Evolutionary conservation across 1,140 invertebrate genomes (phyloP).

Genomic region (Rhagoletis pomonella): DNA sequence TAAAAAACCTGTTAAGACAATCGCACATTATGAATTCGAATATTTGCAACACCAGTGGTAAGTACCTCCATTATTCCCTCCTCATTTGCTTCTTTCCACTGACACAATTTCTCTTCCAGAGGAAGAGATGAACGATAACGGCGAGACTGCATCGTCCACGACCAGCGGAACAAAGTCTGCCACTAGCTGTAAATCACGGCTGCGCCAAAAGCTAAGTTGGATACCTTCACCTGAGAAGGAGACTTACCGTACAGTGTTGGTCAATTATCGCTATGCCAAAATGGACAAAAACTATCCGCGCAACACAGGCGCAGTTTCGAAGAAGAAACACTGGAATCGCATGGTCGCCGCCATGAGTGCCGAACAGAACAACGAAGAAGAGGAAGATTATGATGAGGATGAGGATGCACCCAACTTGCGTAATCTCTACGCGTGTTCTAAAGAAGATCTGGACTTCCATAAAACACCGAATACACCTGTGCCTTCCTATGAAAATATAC

Average conservation of each 20-base stretch:
- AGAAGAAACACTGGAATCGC: slow-evolving; percentile 31
- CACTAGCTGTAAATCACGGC: background rate
- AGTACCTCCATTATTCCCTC: background rate
- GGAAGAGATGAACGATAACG: background rate
- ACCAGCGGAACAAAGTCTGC: background rate
- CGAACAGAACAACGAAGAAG: background rate
- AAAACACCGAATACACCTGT: background rate
- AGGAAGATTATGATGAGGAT: background rate
- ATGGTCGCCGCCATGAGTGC: background rate
- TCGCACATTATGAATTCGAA: background rate
- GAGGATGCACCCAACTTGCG: slow-evolving; percentile 12
- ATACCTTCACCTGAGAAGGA: slow-evolving; percentile 7
- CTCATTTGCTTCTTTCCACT: background rate
- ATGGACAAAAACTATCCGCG: slow-evolving; percentile 18
- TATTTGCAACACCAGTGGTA: background rate
- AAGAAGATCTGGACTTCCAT: background rate
- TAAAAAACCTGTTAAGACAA: background rate
- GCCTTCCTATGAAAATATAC: slow-evolving; percentile 8
- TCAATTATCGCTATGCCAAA: slow-evolving; percentile 48
- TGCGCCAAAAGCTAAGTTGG: background rate
- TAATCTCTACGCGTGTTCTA: slow-evolving; percentile 4
- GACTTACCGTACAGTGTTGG: slow-evolving; percentile 40
- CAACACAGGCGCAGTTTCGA: background rate
- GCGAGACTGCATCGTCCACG: background rate
- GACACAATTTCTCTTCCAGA: background rate